Percentiles rank a stretch among this genome's conserved stretches.
These are phyloP conservation scores for Phyllostomus hastatus DNA, from an alignment of 2,113 vertebrate genomes.

Conservation along the genomic window DNA sequence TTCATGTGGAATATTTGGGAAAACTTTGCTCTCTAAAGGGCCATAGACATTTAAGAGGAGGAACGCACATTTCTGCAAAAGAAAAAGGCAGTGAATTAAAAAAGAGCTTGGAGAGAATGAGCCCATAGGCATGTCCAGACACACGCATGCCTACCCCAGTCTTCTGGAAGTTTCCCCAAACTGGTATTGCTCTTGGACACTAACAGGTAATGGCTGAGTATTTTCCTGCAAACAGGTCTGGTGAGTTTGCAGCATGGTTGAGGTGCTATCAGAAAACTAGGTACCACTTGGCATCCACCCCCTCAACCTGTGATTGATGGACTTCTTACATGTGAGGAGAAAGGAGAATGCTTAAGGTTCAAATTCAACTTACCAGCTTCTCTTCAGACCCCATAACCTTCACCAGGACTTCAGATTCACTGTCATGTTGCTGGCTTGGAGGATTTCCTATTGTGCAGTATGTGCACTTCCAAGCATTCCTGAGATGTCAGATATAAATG, in stretches of 20 bases:
- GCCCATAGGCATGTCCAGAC: neutral
- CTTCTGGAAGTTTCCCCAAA: neutral
- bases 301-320: neutral
- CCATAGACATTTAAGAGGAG: slow-evolving; percentile 51
- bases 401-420: too few species aligned
- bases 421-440: neutral
- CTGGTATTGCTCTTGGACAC: neutral
- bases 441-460: neutral
- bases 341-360: neutral
- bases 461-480: neutral
- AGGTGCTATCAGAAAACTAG: too few species aligned
- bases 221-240: neutral
- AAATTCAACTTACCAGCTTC: neutral
- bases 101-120: neutral
- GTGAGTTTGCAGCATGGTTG: accelerated
- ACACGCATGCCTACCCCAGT: neutral
- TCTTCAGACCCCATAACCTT: too few species aligned
- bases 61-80: slow-evolving; percentile 65
- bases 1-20: slow-evolving; percentile 32
- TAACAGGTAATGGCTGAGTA: neutral
- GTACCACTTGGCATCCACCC: too few species aligned
- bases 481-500: neutral
- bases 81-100: neutral
- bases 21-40: slow-evolving; percentile 39
- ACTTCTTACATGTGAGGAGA: neutral